phyloP scores from a whole-genome alignment of 1,140 invertebrate genomes.

The Drosophila aff. region DNA sequence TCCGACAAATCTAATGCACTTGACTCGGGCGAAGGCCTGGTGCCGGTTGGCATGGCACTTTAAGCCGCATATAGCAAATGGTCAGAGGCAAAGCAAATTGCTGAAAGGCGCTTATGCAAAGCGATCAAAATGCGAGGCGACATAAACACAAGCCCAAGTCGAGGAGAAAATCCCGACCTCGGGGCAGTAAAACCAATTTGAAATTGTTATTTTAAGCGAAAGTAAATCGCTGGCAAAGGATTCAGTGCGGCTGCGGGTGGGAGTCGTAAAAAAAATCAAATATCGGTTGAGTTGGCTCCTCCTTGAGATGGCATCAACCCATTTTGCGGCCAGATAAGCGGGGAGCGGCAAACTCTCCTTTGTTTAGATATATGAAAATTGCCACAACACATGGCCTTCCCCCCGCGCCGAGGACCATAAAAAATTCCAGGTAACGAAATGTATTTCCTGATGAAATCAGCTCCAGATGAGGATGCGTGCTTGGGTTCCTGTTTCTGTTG shows the following conservation, averaged over 20 bases:
- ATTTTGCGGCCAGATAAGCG: slow-evolving; percentile 60
- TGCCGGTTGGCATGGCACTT: slow-evolving; percentile 20
- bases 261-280: slow-evolving; percentile 79
- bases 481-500: slow-evolving; percentile 9
- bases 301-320: slow-evolving; percentile 63
- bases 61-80: slow-evolving; percentile 48
- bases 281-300: slow-evolving; percentile 59
- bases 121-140: slow-evolving; percentile 68
- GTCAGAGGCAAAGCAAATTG: slow-evolving; percentile 63
- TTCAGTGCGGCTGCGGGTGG: slow-evolving; percentile 3
- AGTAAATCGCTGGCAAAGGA: slow-evolving; percentile 53
- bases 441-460: slow-evolving; percentile 82
- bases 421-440: slow-evolving; percentile 77
- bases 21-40: slow-evolving; percentile 39
- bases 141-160: slow-evolving; percentile 33
- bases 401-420: slow-evolving; percentile 27
- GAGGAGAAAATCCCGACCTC: slow-evolving; percentile 65
- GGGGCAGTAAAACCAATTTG: slow-evolving; percentile 82
- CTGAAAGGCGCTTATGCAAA: slow-evolving; percentile 79
- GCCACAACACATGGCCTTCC: slow-evolving; percentile 26
- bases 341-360: slow-evolving; percentile 21
- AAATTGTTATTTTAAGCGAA: slow-evolving; percentile 83
- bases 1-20: slow-evolving; percentile 55
- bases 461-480: slow-evolving; percentile 46
- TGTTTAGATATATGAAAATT: slow-evolving; percentile 54